These are phyloP conservation scores for Ctenomys sociabilis DNA, from an alignment of 2,113 vertebrate genomes.

Conservation along the genomic window DNA sequence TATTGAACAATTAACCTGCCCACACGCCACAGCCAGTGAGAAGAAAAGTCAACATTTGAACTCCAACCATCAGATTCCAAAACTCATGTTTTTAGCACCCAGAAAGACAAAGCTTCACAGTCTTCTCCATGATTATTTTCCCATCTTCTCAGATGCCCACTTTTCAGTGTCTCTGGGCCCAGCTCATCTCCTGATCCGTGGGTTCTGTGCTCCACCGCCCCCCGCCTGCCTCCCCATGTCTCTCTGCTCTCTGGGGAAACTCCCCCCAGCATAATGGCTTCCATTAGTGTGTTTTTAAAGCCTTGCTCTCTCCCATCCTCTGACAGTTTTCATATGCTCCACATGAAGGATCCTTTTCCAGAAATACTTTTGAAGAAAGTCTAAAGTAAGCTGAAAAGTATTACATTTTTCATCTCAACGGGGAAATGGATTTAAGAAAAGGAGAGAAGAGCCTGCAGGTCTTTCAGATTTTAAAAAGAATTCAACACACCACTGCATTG, in stretches of 20 bases:
- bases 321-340: slow-evolving; percentile 84
- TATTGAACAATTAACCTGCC: not conserved
- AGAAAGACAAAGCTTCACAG: not conserved
- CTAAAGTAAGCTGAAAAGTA: slow-evolving; percentile 89
- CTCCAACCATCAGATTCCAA: not conserved
- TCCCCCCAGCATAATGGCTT: slow-evolving; percentile 81
- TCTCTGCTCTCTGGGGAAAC: slow-evolving; percentile 78
- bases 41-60: not conserved
- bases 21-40: not conserved
- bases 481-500: slow-evolving; percentile 83
- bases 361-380: slow-evolving; percentile 88
- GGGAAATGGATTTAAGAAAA: slow-evolving; percentile 88
- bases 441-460: slow-evolving; percentile 87
- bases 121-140: slow-evolving; percentile 59
- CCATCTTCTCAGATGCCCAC: slow-evolving; percentile 64
- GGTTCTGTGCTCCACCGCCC: not conserved
- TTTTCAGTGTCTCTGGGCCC: slow-evolving; percentile 63
- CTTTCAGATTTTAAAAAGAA: slow-evolving; percentile 89
- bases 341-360: slow-evolving; percentile 84
- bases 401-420: slow-evolving; percentile 90
- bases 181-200: not conserved
- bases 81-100: not conserved
- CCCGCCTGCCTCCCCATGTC: not conserved
- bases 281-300: slow-evolving; percentile 86
- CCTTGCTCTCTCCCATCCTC: slow-evolving; percentile 69